A percentile compares a stretch with the other conserved stretches of the same genome.
These are phyloP conservation scores for Artemia sp. DNA, from an alignment of 2,888 invertebrate genomes.

Conservation along the genomic window DNA sequence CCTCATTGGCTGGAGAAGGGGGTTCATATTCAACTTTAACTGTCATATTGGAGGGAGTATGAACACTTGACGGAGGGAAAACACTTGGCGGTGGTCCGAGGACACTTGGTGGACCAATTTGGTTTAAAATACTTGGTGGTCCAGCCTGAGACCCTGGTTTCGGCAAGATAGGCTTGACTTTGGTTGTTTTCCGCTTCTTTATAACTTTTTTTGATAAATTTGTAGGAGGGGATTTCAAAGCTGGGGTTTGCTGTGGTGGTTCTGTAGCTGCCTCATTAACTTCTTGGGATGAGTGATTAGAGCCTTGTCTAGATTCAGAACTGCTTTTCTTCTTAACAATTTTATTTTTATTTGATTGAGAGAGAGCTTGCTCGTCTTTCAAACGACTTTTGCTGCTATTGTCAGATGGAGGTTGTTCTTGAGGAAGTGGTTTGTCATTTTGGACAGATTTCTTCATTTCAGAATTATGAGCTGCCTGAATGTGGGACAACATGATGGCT, in stretches of 20 bases:
- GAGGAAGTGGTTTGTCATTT: background rate
- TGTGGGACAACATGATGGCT: constrained; percentile 7
- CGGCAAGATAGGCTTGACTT: constrained; percentile 11
- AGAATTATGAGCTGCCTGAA: constrained; percentile 10
- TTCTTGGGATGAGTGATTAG: too few relatives aligned
- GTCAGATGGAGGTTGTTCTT: background rate
- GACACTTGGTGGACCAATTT: constrained; percentile 1
- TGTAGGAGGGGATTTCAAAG: background rate
- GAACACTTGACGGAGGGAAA: constrained; percentile 2
- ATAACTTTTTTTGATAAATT: constrained; percentile 1
- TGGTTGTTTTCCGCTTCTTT: background rate
- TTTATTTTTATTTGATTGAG: background rate
- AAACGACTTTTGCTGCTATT: background rate
- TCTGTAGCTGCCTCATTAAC: background rate
- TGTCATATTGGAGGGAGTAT: background rate
- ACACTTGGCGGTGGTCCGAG: constrained; percentile 15
- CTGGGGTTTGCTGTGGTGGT: background rate
- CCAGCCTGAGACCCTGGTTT: background rate
- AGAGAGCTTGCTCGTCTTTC: background rate
- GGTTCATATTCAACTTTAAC: background rate
- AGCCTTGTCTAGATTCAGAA: background rate
- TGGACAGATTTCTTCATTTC: background rate
- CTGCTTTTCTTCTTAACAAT: background rate
- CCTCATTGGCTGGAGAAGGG: background rate
- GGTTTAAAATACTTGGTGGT: background rate